These are phyloP conservation scores for human (Homo sapiens) DNA, from an alignment of 2,113 vertebrate species.

Conservation along the genomic window GRCh38 chr13:53156001-53156500, in stretches of 20 bases:
- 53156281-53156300: not conserved
- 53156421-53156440: not conserved
- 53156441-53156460: not conserved
- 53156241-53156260: not conserved
- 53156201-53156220: not conserved
- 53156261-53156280: not conserved
- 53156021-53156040: not conserved
- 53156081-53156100: not conserved
- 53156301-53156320: not conserved
- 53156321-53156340: not conserved
- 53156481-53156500: not conserved
- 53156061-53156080: not conserved
- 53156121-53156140: not conserved
- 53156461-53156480: not conserved
- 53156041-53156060: not conserved
- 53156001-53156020: not conserved
- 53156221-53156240: not conserved
- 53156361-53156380: not conserved
- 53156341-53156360: not conserved
- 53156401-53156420: not conserved
- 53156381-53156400: not conserved
- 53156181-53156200: not conserved
- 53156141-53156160: not conserved
- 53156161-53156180: not conserved
- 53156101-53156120: not conserved